Evolutionary conservation across 1,140 invertebrate genomes (phyloP), one percentile per base, ranked within the genome.

Genomic region (Pectinophora gossypiella): DNA sequence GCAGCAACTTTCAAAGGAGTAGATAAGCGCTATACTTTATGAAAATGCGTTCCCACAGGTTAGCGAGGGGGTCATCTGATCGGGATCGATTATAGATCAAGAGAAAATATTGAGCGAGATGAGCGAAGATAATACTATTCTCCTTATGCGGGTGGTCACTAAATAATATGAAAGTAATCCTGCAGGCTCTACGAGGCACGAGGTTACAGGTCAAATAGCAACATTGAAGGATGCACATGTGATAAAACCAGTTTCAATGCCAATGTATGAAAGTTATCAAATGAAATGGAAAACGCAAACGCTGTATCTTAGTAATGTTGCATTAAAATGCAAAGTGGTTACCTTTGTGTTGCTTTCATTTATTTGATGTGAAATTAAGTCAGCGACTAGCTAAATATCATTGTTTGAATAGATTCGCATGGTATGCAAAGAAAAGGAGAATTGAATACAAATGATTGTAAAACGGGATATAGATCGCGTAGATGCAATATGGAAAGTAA

Each of bases 101-200:
- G 59, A 74, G 73, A 77, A 80, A 83, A 83, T 84, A 79, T 70
- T 73, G 74, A 68, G 56, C 53, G 57, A 75, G 75, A 84, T 80
- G 64, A 71, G 61, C 67, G 57, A 43, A 73, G 76, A 82, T 80
- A 40, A 40, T 40, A 40, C 36, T 40, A 40, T 40, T 40, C 36
- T 40, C 36, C 36, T 40, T 40, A 40, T 40, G 36, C 36, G 36
- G 36, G 36, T 40, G 36, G 36, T 40, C 36, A 40, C 36, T 40
- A 40, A 40, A 18, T 40, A 40, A 40, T 40, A 40, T 13, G 36
- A 40, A 40, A 40, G 16, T 40, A 40, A 40, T 18, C 3, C 16
- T 40, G 36, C 15, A 40, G 36, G 36, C 5, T 15, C n/a, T 18
- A 40, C 3, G n/a, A 15, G 36, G 36, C 15, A 40, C 3, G n/a